Percentiles rank a stretch among this genome's conserved stretches.
Evolutionary conservation across 1,140 invertebrate species (phyloP).

Genomic region (Hestina assimilis): DNA sequence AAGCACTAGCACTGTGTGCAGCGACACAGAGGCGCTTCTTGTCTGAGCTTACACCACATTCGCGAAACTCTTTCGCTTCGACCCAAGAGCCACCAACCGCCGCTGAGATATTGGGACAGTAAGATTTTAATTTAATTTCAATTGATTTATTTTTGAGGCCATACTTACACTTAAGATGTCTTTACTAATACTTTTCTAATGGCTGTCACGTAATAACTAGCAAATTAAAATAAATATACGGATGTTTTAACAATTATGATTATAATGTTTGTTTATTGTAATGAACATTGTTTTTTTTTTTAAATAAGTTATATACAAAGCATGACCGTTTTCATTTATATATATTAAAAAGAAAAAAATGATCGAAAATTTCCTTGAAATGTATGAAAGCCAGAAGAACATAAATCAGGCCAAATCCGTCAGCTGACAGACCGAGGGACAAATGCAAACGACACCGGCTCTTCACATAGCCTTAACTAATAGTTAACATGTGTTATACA

Average conservation of each 20-base stretch:
- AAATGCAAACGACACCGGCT: conserved; percentile 10
- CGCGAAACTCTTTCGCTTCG: conserved; percentile 58
- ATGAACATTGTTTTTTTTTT: too few species aligned
- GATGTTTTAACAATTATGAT: too few species aligned
- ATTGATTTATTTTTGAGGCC: too few species aligned
- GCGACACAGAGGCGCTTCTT: conserved; percentile 68
- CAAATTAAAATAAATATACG: not conserved
- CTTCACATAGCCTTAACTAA: not conserved
- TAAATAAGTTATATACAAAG: too few species aligned
- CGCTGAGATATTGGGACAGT: conserved; percentile 68
- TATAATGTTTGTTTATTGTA: too few species aligned
- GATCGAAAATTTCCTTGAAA: not conserved
- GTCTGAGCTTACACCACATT: conserved; percentile 58
- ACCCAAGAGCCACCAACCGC: conserved; percentile 55
- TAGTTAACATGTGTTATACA: conserved; percentile 5
- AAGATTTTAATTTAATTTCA: conserved; percentile 36
- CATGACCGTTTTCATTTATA: too few species aligned
- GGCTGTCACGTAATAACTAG: not conserved
- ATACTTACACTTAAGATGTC: not conserved
- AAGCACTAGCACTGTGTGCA: conserved; percentile 77
- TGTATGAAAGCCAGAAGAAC: not conserved
- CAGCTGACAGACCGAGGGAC: not conserved
- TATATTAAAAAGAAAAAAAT: not conserved
- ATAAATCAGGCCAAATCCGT: conserved; percentile 16
- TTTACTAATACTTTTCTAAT: not conserved